Conservation (phyloP, 2,888 invertebrate species). For the Euclidia mi region DNA sequence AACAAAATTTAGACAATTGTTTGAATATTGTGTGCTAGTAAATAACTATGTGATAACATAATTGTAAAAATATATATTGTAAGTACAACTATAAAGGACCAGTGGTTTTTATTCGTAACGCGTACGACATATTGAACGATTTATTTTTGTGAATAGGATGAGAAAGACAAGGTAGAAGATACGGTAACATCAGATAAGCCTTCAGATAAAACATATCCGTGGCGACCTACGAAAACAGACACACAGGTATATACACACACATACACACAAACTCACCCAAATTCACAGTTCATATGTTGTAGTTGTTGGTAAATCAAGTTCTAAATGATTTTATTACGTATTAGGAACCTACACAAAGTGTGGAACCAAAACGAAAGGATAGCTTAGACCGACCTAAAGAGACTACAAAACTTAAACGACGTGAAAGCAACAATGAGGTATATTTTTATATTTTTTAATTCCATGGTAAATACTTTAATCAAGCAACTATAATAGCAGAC, state of each 20-base stretch:
- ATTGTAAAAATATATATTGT: conserved; percentile 43
- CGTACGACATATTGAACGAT: conserved; percentile 50
- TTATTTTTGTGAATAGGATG: conserved; percentile 84
- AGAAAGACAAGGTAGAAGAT: conserved; percentile 73
- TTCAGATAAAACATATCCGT: conserved; percentile 78
- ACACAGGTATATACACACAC: conserved; percentile 69
- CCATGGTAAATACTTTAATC: background rate
- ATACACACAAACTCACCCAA: conserved; percentile 54
- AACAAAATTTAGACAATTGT: conserved; percentile 58
- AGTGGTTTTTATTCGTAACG: conserved; percentile 19
- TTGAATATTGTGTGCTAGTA: conserved; percentile 69
- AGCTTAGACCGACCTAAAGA: conserved; percentile 63
- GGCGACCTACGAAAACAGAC: conserved; percentile 84
- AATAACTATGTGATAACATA: conserved; percentile 70
- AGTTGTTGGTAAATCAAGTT: background rate
- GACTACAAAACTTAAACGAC: conserved; percentile 54
- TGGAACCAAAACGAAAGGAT: conserved; percentile 71
- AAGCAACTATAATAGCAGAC: background rate
- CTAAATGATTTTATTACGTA: conserved; percentile 35
- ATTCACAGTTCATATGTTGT: conserved; percentile 26
- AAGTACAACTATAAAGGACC: conserved; percentile 28
- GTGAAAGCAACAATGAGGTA: conserved; percentile 73
- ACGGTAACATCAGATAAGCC: conserved; percentile 76
- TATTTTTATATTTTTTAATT: conserved; percentile 14
- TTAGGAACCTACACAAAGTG: conserved; percentile 71